A percentile compares a stretch with the other conserved stretches of the same genome.
Evolutionary conservation across 1,140 invertebrate genomes (phyloP).

Genomic region (Trypoxylus dichotomus): DNA sequence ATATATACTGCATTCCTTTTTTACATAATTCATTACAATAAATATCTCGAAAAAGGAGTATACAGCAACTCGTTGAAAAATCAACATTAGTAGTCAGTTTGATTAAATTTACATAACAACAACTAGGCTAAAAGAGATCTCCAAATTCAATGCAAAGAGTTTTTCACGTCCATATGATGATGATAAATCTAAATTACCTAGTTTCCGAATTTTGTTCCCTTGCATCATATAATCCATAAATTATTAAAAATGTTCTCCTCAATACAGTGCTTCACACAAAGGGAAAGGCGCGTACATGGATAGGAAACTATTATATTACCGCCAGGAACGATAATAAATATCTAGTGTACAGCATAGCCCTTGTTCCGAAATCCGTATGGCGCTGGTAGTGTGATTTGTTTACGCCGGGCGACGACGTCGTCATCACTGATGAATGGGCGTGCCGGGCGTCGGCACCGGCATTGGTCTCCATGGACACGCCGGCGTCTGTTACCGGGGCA

Average conservation of each 20-base stretch:
- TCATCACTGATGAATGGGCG: conserved; percentile 38
- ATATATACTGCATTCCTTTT: too few species aligned
- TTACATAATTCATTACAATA: too few species aligned
- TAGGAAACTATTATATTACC: conserved; percentile 6
- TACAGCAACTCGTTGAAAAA: too few species aligned
- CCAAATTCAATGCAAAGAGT: background rate
- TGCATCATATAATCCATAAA: background rate
- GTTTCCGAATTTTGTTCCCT: background rate
- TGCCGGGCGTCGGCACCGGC: conserved; percentile 44
- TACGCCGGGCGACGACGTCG: conserved; percentile 27
- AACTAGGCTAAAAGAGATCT: background rate
- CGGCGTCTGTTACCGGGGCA: conserved; percentile 46
- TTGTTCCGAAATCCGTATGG: background rate
- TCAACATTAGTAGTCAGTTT: too few species aligned
- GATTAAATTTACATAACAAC: background rate
- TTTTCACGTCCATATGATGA: too few species aligned
- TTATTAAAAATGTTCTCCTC: background rate
- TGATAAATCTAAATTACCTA: background rate
- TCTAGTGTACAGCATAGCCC: background rate
- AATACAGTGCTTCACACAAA: background rate
- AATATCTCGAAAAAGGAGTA: too few species aligned
- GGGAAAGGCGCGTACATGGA: background rate
- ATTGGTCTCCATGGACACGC: conserved; percentile 42
- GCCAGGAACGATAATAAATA: conserved; percentile 12
- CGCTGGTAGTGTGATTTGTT: background rate